A percentile compares a stretch with the other conserved stretches of the same genome.
These are phyloP conservation scores for Erithacus rubecula DNA, from an alignment of 2,797 vertebrate genomes.

Conservation along the genomic window DNA sequence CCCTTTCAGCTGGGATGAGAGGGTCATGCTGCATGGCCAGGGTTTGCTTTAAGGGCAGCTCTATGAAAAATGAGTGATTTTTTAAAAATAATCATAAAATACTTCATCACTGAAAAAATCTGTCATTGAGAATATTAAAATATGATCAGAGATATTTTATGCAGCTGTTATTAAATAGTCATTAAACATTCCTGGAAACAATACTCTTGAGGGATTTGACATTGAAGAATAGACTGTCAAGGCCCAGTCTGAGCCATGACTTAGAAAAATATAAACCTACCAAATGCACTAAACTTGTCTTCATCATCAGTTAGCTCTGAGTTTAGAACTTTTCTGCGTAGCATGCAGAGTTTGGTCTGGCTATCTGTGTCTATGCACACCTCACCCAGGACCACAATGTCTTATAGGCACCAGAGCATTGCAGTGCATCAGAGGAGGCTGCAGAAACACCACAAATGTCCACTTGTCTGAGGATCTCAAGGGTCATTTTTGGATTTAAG, in stretches of 20 bases:
- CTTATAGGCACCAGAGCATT: background rate
- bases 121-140: slow-evolving; percentile 26
- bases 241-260: background rate
- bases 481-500: background rate
- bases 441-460: background rate
- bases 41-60: background rate
- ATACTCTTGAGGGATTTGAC: background rate
- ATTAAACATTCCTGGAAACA: slow-evolving; percentile 45
- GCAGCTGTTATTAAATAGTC: slow-evolving; percentile 45
- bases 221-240: slow-evolving; percentile 1
- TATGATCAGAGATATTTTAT: slow-evolving; percentile 27
- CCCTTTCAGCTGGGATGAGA: background rate
- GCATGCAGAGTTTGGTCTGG: background rate
- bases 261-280: slow-evolving; percentile 17
- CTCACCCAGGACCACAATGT: background rate
- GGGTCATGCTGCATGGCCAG: background rate
- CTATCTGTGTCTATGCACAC: background rate
- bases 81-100: background rate
- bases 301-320: background rate
- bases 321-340: background rate
- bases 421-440: background rate
- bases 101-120: background rate
- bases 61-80: background rate
- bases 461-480: background rate
- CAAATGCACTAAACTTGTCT: background rate